These are phyloP conservation scores for Netelia virgata DNA, from an alignment of 2,888 invertebrate genomes.

Conservation along the genomic window DNA sequence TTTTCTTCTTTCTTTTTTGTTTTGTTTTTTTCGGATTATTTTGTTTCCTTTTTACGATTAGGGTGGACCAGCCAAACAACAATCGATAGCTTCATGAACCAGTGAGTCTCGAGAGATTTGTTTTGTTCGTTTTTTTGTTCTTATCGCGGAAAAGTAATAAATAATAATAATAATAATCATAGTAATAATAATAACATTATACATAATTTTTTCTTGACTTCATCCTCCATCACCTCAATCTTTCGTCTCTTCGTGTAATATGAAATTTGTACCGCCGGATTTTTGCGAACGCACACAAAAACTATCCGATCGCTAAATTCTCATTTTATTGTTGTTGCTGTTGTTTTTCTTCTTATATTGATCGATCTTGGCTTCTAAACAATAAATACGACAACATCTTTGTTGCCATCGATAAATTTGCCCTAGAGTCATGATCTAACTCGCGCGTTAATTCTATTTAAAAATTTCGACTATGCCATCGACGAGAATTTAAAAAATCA, in stretches of 20 bases:
- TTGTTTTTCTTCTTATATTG: slow-evolving; percentile 14
- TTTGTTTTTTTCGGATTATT: slow-evolving; percentile 27
- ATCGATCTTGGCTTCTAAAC: slow-evolving; percentile 48
- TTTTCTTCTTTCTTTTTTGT: slow-evolving; percentile 26
- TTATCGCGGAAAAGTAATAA: slow-evolving; percentile 21
- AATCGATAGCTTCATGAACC: slow-evolving; percentile 55
- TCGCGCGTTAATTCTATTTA: slow-evolving; percentile 51
- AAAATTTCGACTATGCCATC: slow-evolving; percentile 53
- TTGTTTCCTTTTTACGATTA: slow-evolving; percentile 61
- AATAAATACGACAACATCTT: slow-evolving; percentile 44
- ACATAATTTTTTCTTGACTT: slow-evolving; percentile 6
- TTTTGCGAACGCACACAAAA: slow-evolving; percentile 41
- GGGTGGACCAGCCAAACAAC: slow-evolving; percentile 77
- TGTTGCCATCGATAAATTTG: slow-evolving; percentile 16
- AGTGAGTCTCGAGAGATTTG: slow-evolving; percentile 47
- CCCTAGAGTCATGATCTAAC: slow-evolving; percentile 35
- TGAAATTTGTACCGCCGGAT: slow-evolving; percentile 63
- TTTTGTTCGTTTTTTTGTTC: slow-evolving; percentile 28
- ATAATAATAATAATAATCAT: slow-evolving; percentile 34
- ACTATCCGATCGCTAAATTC: slow-evolving; percentile 41
- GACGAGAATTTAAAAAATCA: slow-evolving; percentile 28
- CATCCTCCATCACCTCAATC: neutral
- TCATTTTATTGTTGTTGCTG: slow-evolving; percentile 18
- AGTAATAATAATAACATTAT: slow-evolving; percentile 12
- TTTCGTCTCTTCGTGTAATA: slow-evolving; percentile 25